Percentiles rank a stretch among this genome's conserved stretches.
Conservation (phyloP, 2,113 vertebrate species). For the Athene noctua region DNA sequence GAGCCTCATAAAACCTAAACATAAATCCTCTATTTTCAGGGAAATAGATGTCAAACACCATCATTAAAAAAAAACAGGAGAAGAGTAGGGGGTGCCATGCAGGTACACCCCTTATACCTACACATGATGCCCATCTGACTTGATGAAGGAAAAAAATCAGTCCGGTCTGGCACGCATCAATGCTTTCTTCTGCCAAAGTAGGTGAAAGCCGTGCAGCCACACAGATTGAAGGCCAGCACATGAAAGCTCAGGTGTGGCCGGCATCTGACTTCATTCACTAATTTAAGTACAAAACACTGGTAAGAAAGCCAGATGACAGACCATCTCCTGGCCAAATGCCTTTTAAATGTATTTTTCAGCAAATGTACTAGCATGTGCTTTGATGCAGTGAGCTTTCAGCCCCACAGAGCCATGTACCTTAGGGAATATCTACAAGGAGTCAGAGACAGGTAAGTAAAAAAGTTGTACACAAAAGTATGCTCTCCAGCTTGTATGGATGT, state of each 20-base stretch:
- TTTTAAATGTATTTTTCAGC: neutral
- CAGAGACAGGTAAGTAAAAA: neutral
- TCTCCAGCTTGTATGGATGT: neutral
- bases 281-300: neutral
- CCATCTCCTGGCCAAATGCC: neutral
- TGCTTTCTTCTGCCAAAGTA: neutral
- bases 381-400: neutral
- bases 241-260: neutral
- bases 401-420: neutral
- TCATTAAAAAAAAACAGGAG: neutral
- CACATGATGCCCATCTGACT: neutral
- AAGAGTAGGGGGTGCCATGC: neutral
- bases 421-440: neutral
- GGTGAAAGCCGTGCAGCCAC: neutral
- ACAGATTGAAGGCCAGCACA: neutral
- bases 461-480: neutral
- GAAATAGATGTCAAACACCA: neutral
- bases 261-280: neutral
- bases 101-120: neutral
- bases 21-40: neutral
- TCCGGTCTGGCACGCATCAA: rapidly evolving
- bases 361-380: neutral
- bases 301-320: neutral
- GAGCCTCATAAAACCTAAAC: neutral
- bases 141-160: neutral